Evolutionary conservation across 2,797 vertebrate species (phyloP), one percentile per base, ranked within the genome.

Genomic region (Thaleichthys pacificus): DNA sequence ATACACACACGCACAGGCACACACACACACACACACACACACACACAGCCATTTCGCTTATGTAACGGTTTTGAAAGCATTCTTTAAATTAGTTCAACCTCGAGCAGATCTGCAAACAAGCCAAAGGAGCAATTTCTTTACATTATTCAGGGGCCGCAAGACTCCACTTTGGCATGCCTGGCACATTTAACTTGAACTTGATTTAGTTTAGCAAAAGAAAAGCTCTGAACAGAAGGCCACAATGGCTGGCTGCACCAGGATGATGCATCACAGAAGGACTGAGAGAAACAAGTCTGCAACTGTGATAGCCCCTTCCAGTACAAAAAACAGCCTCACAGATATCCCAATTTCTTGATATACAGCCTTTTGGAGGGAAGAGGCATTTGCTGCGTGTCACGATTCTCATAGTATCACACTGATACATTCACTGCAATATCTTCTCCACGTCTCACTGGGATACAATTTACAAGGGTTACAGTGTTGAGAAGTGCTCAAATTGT

Each of bases 61-160:
- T 51, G 75, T 76, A 80, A 79, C 58, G 66, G 49, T 75, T 79
- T 77, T 78, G 80, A 80, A 80, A 82, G 73, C 75, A 68, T 77
- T 77, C 66, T 72, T 80, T 72, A 84, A 84, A 82, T 76, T 67
- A 75, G 74, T 77, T 81, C 73, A 75, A 49, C 65, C 75, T 49
- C 47, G 51, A 74, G 72, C 75, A 77, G 70, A 72, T 81, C 69
- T 32, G 21, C 49, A 51, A 74, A 77, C 74, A 71, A 68, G 72
- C 74, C 71, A 71, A 68, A 73, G 72, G 66, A 80, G 73, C 62
- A 70, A 74, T 75, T 82, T 75, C 73, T 76, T 75, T 82, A 62
- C 74, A 82, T 82, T 76, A 77, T 80, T 80, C 80, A 85, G 71
- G 57, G 71, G 71, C 68, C 51, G 30, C 65, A 56, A 77, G 68